Evolutionary conservation across 2,888 invertebrate species (phyloP), one percentile per base, ranked within the genome.

Genomic region (Cataglyphis rosenhaueri): DNA sequence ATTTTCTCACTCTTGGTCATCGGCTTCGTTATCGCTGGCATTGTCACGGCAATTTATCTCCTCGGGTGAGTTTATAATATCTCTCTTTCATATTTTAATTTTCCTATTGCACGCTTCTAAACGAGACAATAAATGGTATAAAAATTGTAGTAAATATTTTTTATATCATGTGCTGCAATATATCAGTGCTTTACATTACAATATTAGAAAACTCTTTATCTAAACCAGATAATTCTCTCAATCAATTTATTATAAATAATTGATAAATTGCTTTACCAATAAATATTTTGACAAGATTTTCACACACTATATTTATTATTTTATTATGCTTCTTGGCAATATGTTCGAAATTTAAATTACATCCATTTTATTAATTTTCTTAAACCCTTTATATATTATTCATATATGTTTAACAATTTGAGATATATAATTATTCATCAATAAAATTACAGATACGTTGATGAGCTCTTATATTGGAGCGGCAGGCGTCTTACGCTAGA

Each of bases 391-490:
- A 25, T 44, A 44, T 12, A 44, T 41, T 12, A 41, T 12, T 12
- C 41, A 12, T 41, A 41, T 41, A 41, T 25, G 15, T 15, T 59
- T 59, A 25, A 25, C n/a, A 35, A 35, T n/a, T n/a, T 15, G 32
- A 18, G 3, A n/a, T n/a, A 9, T 2, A 35, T 64, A 32, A 64
- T 64, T 64, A 64, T 21, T n/a, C 18, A 5, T 6, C 6, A 44
- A 32, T 21, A 4, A 73, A 83, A 18, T 86, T 85, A 2, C 93
- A 97, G 97, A 93, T 98, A 98, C 96, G 98, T 98, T 94, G 98
- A 98, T 96, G 98, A 98, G 95, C 95, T 98, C 91, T 95, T 98
- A 87, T 98, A 98, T 95, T 98, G 98, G 98, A 97, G 97, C 92
- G 98, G 98, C 85, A 96, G 97, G 90, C 97, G 98, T 89, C 97